Evolutionary conservation across 1,140 invertebrate genomes (phyloP), one percentile per base, ranked within the genome.

Genomic region (Zaprionus lachaisei): DNA sequence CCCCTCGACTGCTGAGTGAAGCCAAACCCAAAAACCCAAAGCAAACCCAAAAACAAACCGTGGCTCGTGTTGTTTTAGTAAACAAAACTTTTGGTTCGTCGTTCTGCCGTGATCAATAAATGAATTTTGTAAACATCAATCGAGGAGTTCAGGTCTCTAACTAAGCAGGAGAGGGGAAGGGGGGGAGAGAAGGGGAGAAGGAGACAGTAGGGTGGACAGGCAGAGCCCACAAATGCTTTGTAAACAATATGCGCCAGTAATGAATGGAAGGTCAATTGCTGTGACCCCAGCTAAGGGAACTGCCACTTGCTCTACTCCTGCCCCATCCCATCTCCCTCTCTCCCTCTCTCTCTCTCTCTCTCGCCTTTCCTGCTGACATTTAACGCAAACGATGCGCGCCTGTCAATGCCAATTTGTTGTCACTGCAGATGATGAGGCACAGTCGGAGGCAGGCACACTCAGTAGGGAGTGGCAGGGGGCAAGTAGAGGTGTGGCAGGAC

Each of bases 201-300:
- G 15, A 7, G 41, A n/a, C 2, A 44, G 15, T 6, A 7, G 41
- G n/a, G 17, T 47, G 72, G 58, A 44, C 61, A 57, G 57, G 70
- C 28, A 37, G n/a, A 34, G 66, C 66, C 38, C 62, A 37, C 63
- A 73, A 73, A 83, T 72, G 74, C 76, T 85, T 85, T 56, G 82
- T 79, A 86, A 86, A 86, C 83, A 86, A 86, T 77, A 81, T 80
- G 31, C 62, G 54, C 41, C 41, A 51, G 61, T 90, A 85, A 90
- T 90, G 85, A 85, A 90, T 90, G 79, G 85, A 90, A 90, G 85
- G 85, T 90, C 85, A 90, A 90, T 90, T 90, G 85, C 72, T 81
- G 68, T 90, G 85, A 90, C 75, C 85, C 81, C 69, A 63, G 72
- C 63, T 58, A 17, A 69, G 72, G 62, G 66, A 65, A 57, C 63